Evolutionary conservation across 2,113 vertebrate species (phyloP), one percentile per base, ranked within the genome.

Genomic region (Noctilio leporinus): DNA sequence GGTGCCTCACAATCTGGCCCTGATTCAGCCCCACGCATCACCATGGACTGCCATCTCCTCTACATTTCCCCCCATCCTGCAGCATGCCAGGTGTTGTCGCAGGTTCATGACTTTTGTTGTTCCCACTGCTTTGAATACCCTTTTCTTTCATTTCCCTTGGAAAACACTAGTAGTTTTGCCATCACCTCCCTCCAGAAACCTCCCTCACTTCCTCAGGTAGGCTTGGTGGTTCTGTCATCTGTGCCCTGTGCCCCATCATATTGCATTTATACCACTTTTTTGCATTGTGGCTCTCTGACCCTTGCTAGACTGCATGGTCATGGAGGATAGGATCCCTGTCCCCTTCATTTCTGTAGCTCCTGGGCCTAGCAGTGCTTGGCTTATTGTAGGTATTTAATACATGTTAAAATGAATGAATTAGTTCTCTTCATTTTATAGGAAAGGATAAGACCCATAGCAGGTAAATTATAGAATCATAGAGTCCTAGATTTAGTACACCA

Each of bases 231-330:
- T 43, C 15, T 67, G 22, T 24, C 5, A 7, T 64, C 45, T 51
- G 49, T 0, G 1, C 20, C 40, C 17, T 51, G 49, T 0, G 1
- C 20, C 40, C 17, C 0, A 17, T 15, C 77, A 2, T 67, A 12
- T 40, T 14, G 30, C 5, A 6, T 51, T 65, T 43, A 35, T 11
- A 30, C 7, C 7, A 35, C 59, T 76, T 35, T 35, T 35, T 33
- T n/a, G 57, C 20, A 14, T 1, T 51, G 77, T 3, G 33, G 45
- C 35, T 85, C 67, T 35, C 45, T n/a, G 47, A 33, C 43, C 55
- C 70, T 78, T 7, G 4, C 45, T 28, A 43, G 81, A 22, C 26
- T 26, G 28, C 53, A 5, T 2, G 4, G 16, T 86, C 33, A 7
- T 10, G 24, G 53, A 35, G 24, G 43, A n/a, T 69, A 57, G 51